These are phyloP conservation scores for Lampris megalopsis DNA, from an alignment of 2,113 vertebrate genomes.

Conservation along the genomic window DNA sequence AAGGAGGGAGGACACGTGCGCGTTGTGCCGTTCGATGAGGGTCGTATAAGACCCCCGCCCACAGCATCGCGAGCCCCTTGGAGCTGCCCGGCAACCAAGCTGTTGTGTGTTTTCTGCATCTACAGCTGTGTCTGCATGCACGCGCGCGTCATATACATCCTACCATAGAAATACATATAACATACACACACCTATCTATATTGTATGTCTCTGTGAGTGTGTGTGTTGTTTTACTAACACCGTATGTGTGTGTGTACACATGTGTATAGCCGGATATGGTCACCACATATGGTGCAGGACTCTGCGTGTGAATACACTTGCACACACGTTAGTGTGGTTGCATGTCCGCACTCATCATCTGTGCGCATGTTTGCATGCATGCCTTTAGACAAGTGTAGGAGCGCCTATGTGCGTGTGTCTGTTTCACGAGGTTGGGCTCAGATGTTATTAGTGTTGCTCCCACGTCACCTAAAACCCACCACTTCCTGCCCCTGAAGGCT, in stretches of 20 bases:
- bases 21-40: too few species aligned
- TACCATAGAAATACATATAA: background rate
- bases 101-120: background rate
- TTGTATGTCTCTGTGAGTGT: constrained; percentile 17
- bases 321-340: background rate
- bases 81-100: constrained; percentile 2
- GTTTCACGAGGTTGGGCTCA: background rate
- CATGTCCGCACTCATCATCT: constrained; percentile 18
- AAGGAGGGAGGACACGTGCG: too few species aligned
- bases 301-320: constrained; percentile 22
- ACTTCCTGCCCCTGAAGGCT: too few species aligned
- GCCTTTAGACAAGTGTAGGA: constrained; percentile 32
- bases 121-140: background rate
- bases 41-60: background rate
- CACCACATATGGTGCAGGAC: background rate
- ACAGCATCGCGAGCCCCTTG: background rate
- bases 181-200: constrained; percentile 5
- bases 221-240: background rate
- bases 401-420: constrained; percentile 4
- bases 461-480: too few species aligned
- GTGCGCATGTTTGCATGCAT: constrained; percentile 20
- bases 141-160: too few species aligned
- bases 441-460: too few species aligned
- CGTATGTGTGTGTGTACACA: background rate
- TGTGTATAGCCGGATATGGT: background rate